Conservation (phyloP, 1,140 invertebrate species). For the Carcinoscorpius rotundicauda region DNA sequence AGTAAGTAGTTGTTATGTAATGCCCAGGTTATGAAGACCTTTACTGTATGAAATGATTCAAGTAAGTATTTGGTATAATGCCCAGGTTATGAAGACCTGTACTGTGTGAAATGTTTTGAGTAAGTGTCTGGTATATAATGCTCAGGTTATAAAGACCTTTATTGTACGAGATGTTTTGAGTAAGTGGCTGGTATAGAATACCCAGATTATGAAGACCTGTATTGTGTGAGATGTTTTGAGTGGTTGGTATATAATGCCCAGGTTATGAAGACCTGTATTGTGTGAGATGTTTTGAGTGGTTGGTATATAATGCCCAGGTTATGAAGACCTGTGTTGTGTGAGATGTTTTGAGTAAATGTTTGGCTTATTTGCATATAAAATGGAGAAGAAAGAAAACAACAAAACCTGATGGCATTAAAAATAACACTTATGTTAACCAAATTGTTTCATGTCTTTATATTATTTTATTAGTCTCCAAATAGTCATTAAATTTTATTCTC, state of each 20-base stretch:
- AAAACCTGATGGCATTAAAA: too few relatives aligned
- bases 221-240: background rate
- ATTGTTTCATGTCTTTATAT: too few relatives aligned
- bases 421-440: too few relatives aligned
- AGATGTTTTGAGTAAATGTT: constrained; percentile 19
- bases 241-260: background rate
- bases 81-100: constrained; percentile 50
- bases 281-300: background rate
- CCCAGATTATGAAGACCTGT: background rate
- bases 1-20: constrained; percentile 10
- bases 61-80: constrained; percentile 10
- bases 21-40: constrained; percentile 48
- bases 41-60: constrained; percentile 53
- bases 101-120: constrained; percentile 50
- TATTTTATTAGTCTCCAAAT: too few relatives aligned
- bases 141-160: background rate
- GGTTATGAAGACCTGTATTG: background rate
- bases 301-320: background rate
- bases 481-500: too few relatives aligned
- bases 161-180: background rate
- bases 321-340: background rate
- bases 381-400: constrained; percentile 33
- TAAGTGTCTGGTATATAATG: constrained; percentile 2
- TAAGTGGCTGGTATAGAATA: background rate
- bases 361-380: constrained; percentile 31